Evolutionary conservation across 2,113 vertebrate genomes (phyloP).

Genomic region (Lamprotornis superbus): DNA sequence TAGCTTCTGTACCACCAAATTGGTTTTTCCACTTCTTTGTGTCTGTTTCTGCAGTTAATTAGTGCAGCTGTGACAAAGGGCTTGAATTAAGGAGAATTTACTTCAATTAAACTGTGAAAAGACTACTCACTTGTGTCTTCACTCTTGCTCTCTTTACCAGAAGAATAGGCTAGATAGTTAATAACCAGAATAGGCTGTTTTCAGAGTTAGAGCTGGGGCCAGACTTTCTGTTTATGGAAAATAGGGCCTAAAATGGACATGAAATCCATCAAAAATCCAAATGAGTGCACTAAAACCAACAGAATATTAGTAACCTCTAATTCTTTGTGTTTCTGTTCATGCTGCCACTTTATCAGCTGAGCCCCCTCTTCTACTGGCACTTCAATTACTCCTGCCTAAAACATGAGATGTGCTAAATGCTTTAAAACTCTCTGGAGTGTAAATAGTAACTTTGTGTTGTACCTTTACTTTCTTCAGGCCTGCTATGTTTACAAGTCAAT

Average conservation of each 20-base stretch:
- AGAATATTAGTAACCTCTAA: neutral
- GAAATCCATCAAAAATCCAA: neutral
- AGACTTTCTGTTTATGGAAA: neutral
- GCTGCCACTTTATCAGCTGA: neutral
- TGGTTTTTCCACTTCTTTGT: neutral
- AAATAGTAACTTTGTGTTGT: neutral
- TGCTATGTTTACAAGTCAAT: neutral
- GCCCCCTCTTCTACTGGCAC: neutral
- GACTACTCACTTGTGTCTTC: neutral
- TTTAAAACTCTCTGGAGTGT: neutral
- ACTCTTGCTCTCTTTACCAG: neutral
- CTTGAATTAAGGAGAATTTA: conserved; percentile 11
- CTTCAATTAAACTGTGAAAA: conserved; percentile 28
- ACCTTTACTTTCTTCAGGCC: neutral
- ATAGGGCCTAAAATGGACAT: neutral
- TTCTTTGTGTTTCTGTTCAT: neutral
- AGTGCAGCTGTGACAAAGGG: conserved; percentile 2
- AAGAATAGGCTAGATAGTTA: neutral
- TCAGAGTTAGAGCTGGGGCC: neutral
- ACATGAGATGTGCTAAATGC: neutral
- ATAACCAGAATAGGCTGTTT: neutral
- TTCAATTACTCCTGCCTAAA: neutral
- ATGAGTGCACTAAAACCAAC: neutral
- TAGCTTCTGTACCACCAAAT: neutral
- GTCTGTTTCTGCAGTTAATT: neutral